Evolutionary conservation across 2,113 vertebrate genomes (phyloP).

Genomic region (Tringa solitaria): DNA sequence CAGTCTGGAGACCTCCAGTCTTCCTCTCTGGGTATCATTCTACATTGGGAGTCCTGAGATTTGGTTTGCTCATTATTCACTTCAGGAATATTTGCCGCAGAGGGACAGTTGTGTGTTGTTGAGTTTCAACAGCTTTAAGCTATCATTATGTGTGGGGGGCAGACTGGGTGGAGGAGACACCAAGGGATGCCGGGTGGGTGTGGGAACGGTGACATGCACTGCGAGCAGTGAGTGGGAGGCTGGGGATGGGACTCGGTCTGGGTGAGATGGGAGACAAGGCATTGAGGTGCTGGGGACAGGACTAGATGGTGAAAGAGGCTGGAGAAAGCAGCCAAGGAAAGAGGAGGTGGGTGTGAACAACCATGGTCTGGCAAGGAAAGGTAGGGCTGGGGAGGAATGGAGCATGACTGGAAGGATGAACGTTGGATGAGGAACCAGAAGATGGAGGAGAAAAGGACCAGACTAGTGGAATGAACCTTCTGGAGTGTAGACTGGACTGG

Average conservation of each 20-base stretch:
- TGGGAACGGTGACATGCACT: background rate
- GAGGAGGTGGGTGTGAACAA: background rate
- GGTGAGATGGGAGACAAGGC: background rate
- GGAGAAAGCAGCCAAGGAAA: background rate
- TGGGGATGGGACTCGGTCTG: background rate
- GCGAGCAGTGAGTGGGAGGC: background rate
- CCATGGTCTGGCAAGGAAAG: background rate
- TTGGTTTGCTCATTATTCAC: background rate
- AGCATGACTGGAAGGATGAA: background rate
- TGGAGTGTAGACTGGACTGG: background rate
- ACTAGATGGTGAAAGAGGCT: background rate
- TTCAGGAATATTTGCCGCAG: background rate
- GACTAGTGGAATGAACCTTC: background rate
- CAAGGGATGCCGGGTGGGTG: background rate
- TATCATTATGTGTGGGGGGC: background rate
- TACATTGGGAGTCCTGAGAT: background rate
- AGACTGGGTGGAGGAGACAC: background rate
- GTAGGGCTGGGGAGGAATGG: background rate
- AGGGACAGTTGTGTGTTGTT: background rate
- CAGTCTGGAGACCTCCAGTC: background rate
- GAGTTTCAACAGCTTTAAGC: background rate
- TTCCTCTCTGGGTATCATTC: background rate
- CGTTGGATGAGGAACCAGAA: background rate
- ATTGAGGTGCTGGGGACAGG: background rate
- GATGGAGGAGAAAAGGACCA: background rate